Conservation (phyloP, 2,797 vertebrate genomes). For the Calcarius lapponicus region DNA sequence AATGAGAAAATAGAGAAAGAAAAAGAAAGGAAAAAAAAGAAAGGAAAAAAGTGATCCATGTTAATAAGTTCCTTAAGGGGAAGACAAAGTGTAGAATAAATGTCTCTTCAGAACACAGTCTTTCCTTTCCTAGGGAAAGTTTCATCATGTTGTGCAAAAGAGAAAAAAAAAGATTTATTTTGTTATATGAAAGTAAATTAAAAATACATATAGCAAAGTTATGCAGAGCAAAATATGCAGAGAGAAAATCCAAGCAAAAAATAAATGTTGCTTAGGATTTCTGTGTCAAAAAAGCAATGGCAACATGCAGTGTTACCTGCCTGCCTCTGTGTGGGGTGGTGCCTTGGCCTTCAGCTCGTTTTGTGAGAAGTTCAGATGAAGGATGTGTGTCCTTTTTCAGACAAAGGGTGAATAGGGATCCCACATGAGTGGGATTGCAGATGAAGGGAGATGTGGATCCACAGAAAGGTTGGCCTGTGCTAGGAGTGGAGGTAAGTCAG, state of each 20-base stretch:
- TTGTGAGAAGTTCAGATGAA: background rate
- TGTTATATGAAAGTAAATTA: background rate
- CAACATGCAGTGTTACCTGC: rapidly evolving
- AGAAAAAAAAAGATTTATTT: background rate
- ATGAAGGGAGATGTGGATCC: background rate
- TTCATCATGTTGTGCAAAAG: background rate
- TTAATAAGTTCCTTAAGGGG: background rate
- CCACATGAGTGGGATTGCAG: background rate
- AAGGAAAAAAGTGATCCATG: background rate
- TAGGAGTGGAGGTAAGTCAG: background rate
- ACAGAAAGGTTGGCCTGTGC: rapidly evolving
- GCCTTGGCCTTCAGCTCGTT: background rate
- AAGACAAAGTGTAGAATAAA: background rate
- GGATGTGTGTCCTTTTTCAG: background rate
- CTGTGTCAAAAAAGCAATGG: background rate
- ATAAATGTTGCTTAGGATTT: background rate
- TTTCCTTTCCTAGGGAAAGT: background rate
- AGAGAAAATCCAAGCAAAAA: background rate
- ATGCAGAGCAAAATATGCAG: background rate
- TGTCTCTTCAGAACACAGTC: background rate
- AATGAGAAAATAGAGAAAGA: background rate
- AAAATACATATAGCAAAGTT: background rate
- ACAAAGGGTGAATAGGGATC: background rate
- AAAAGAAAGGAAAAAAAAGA: background rate
- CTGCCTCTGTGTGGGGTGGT: background rate